Evolutionary conservation across 2,797 vertebrate genomes (phyloP), one percentile per base, ranked within the genome.

Genomic region (Chaenodraco wilsoni): DNA sequence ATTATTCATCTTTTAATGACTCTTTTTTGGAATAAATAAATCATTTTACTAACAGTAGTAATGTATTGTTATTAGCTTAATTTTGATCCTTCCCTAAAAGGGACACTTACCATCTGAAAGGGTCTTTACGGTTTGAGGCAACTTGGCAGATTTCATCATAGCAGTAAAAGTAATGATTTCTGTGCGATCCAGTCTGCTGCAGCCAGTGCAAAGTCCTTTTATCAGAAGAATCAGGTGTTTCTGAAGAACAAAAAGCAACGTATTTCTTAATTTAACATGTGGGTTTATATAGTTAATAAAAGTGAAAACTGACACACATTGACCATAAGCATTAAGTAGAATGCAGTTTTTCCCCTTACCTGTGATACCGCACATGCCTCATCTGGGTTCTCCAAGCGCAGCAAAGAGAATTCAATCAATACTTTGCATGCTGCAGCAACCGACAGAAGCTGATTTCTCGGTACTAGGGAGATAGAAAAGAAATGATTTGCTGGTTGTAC

Each of bases 121-220:
- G 0, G 98, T 99, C 94, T 98, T 99, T 88, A 99, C 93, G 6
- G 98, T 99, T 90, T 98, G 97, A 58, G 98, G 98, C 89, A 99
- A 95, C 90, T 98, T 99, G 84, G 98, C 98, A 3, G 98, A 99
- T 83, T 99, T 99, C 98, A 99, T 99, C 98, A 99, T 99, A 2
- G 98, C 98, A 10, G 98, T 99, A 86, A 99, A 99, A 37, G 98
- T 99, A 82, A 99, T 99, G 63, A 99, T 99, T 85, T 99, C 98
- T 0, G 98, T 99, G 51, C 98, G 95, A 91, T 99, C 98, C 65
- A 99, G 91, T 78, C 98, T 96, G 94, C 98, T 99, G 92, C 96
- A 97, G 82, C 98, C 98, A 0, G 96, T 99, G 88, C 98, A 99
- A 80, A 99, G 94, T 82, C 98, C 98, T 93, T 99, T 99, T 93